Evolutionary conservation across 2,113 vertebrate genomes (phyloP).

Genomic region (Urocynchramus pylzowi): DNA sequence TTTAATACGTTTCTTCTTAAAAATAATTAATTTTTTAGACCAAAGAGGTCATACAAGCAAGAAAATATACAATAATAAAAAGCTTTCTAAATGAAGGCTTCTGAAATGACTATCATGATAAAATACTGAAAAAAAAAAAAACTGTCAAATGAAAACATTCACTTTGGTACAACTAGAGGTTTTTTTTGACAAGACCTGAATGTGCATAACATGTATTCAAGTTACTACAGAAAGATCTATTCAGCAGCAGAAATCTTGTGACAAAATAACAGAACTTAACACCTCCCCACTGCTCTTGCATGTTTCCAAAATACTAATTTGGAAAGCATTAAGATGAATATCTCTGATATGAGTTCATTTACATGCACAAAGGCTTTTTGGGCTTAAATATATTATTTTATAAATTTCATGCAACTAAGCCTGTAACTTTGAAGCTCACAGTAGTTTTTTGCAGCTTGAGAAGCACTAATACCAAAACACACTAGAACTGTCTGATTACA

Average conservation of each 20-base stretch:
- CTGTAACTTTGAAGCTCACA: background rate
- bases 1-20: background rate
- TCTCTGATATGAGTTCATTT: background rate
- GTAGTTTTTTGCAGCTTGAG: background rate
- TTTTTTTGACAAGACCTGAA: background rate
- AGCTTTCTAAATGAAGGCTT: background rate
- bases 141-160: background rate
- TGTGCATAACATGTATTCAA: background rate
- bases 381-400: background rate
- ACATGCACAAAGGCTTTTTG: background rate
- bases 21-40: background rate
- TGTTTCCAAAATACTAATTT: background rate
- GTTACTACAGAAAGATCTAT: background rate
- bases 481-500: background rate
- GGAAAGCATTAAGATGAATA: background rate
- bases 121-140: background rate
- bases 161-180: background rate
- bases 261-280: background rate
- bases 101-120: background rate
- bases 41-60: background rate
- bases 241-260: background rate
- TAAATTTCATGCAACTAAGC: background rate
- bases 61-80: background rate
- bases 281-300: background rate
- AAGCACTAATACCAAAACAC: background rate